Evolutionary conservation across 2,113 vertebrate genomes (phyloP).

Genomic region (Alosa alosa): DNA sequence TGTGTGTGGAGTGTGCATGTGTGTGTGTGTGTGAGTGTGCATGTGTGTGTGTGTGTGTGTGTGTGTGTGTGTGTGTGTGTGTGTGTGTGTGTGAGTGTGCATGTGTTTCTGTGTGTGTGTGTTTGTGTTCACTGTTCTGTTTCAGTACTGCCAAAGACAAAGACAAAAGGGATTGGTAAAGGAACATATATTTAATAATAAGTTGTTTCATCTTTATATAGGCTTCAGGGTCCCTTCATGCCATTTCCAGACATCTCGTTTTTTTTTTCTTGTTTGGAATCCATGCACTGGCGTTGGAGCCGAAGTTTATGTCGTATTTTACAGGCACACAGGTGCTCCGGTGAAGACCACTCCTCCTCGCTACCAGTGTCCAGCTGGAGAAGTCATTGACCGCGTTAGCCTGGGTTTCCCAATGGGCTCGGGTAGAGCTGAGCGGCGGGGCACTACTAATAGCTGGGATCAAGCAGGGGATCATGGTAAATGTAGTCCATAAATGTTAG

Average conservation of each 20-base stretch:
- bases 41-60: neutral
- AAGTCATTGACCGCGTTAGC: neutral
- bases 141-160: slow-evolving; percentile 3
- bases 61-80: neutral
- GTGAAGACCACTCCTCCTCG: neutral
- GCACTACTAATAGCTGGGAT: neutral
- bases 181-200: slow-evolving; percentile 7
- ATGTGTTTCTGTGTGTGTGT: neutral
- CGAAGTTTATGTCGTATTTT: neutral
- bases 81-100: neutral
- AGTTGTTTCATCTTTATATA: slow-evolving; percentile 12
- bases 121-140: neutral
- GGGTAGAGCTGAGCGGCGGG: neutral
- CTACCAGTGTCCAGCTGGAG: neutral
- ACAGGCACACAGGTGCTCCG: slow-evolving; percentile 2
- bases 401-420: neutral
- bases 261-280: neutral
- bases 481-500: slow-evolving; percentile 12
- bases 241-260: neutral
- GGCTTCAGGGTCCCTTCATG: neutral
- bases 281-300: neutral
- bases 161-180: slow-evolving; percentile 7
- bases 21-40: neutral
- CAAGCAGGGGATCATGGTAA: slow-evolving; percentile 4
- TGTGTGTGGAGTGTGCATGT: neutral